Evolutionary conservation across 2,888 invertebrate species (phyloP), one percentile per base, ranked within the genome.

Genomic region (Mythimna impura): DNA sequence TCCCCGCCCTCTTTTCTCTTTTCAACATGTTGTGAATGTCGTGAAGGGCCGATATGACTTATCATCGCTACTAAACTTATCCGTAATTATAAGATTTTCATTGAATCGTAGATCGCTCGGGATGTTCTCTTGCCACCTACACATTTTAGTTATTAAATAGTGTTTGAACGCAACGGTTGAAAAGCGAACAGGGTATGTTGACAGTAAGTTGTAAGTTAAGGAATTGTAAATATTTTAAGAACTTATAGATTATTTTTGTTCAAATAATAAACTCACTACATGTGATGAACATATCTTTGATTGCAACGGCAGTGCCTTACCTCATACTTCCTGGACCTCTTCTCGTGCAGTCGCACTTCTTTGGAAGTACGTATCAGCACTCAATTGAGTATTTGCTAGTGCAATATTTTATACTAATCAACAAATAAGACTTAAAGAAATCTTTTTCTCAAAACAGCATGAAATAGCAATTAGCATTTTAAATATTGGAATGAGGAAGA

Each of bases 171-270:
- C 96, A 96, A 95, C 96, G 92, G 95, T 96, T 96, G 96, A 96
- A 96, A 96, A 96, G 96, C 89, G 95, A 95, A 94, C 95, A 95
- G 96, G 96, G 95, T 95, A 95, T 93, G 92, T 95, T 92, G 91
- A 93, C 91, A 91, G 90, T 95, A 95, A 95, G 94, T 91, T 93
- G 87, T 94, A 92, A 89, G 88, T 82, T 95, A 95, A 94, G 94
- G 87, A 90, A 94, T 93, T 96, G 96, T 96, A 96, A 93, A 95
- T 96, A 96, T 93, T 94, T 94, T 94, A 93, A 92, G 91, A 90
- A 92, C 88, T 88, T 89, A 93, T 93, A 95, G 93, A 95, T 91
- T 95, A 95, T 95, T 95, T 96, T 95, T 96, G 96, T 96, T 96
- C 95, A 95, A 93, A 95, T 94, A 94, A 93, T 94, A 95, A 96